These are phyloP conservation scores for Lerema accius DNA, from an alignment of 1,140 invertebrate genomes.

Conservation along the genomic window DNA sequence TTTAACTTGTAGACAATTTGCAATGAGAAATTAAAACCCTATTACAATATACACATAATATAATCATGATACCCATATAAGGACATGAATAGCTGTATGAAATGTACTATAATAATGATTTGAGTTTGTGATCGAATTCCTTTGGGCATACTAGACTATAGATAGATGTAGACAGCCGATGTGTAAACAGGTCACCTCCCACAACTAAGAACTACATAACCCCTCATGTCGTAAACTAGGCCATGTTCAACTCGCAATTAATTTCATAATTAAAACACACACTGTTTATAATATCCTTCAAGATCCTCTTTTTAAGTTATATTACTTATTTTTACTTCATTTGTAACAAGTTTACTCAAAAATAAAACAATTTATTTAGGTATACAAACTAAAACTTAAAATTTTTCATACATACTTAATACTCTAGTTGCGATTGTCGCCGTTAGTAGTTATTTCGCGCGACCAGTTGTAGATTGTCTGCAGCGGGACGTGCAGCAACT, in stretches of 20 bases:
- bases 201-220: slow-evolving; percentile 17
- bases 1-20: no score
- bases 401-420: slow-evolving; percentile 11
- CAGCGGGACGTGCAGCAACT: slow-evolving; percentile 93
- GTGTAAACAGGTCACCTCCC: neutral
- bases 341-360: slow-evolving; percentile 21
- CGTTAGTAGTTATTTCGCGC: slow-evolving; percentile 55
- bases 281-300: slow-evolving; percentile 19
- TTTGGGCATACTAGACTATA: neutral
- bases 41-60: no score
- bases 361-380: slow-evolving; percentile 32
- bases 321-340: slow-evolving; percentile 18
- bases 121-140: no score
- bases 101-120: no score
- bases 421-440: slow-evolving; percentile 51
- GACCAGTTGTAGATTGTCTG: slow-evolving; percentile 83
- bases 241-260: slow-evolving; percentile 21
- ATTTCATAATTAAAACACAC: slow-evolving; percentile 21
- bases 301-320: slow-evolving; percentile 13
- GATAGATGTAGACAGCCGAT: neutral
- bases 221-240: slow-evolving; percentile 39
- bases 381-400: slow-evolving; percentile 37
- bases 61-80: no score
- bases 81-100: no score
- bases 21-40: no score